These are phyloP conservation scores for Peromyscus melanophrys DNA, from an alignment of 2,797 vertebrate species.

Conservation along the genomic window DNA sequence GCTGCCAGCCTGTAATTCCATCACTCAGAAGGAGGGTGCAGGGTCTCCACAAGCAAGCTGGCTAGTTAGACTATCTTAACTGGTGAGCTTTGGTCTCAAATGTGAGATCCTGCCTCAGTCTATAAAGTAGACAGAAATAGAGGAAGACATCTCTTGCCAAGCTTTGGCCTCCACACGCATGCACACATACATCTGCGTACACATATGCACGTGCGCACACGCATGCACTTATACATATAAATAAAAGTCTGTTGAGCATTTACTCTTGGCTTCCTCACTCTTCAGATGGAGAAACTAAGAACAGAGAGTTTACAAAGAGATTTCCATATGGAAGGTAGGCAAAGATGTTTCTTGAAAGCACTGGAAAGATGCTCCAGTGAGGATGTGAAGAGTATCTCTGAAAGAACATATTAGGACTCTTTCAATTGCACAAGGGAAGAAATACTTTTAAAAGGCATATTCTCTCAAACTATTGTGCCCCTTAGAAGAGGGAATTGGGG, in stretches of 20 bases:
- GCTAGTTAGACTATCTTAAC: not conserved
- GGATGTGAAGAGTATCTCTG: not conserved
- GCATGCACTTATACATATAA: not conserved
- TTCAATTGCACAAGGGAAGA: too few species aligned
- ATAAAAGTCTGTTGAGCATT: not conserved
- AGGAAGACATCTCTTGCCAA: not conserved
- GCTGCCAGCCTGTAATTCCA: too few species aligned
- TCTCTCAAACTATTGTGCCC: not conserved
- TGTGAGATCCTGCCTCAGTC: not conserved
- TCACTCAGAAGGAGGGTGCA: not conserved
- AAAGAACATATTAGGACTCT: not conserved
- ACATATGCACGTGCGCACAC: not conserved
- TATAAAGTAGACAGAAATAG: not conserved
- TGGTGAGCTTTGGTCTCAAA: not conserved
- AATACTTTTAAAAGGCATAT: not conserved
- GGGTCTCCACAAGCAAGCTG: not conserved
- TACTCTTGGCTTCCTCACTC: not conserved
- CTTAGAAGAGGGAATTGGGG: not conserved
- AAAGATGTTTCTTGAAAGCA: not conserved
- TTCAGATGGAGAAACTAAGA: not conserved
- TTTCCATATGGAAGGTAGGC: not conserved
- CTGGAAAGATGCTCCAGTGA: not conserved
- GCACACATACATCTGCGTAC: not conserved
- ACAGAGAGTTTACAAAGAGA: not conserved
- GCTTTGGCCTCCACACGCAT: not conserved